These are phyloP conservation scores for Hydrotaea cyrtoneurina DNA, from an alignment of 2,888 invertebrate genomes.

Conservation along the genomic window DNA sequence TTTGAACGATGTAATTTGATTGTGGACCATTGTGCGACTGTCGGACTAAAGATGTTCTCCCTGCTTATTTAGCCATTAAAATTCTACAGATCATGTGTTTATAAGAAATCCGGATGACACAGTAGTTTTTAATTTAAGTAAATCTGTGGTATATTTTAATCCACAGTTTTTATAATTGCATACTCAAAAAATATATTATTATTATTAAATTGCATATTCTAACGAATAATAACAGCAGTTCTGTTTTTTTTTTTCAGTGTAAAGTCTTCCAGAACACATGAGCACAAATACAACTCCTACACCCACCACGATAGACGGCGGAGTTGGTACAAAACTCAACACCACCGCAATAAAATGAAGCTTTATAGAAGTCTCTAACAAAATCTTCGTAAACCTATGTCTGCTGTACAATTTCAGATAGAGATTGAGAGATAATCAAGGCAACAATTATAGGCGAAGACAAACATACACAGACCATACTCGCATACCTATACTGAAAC, in stretches of 20 bases:
- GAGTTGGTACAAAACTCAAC: not conserved
- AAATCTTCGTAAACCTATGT: not conserved
- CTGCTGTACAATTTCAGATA: not conserved
- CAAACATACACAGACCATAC: not conserved
- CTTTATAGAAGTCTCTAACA: not conserved
- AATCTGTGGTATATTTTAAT: too few relatives aligned
- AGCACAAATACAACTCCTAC: constrained; percentile 12
- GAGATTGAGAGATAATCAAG: constrained; percentile 53
- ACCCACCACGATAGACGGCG: not conserved
- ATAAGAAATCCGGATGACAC: too few relatives aligned
- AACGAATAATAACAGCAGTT: too few relatives aligned
- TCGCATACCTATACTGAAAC: not conserved
- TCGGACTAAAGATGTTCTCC: too few relatives aligned
- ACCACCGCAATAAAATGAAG: constrained; percentile 18
- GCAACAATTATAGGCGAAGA: constrained; percentile 12
- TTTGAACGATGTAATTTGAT: too few relatives aligned
- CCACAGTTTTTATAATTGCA: too few relatives aligned
- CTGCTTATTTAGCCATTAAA: too few relatives aligned
- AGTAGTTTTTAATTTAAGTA: too few relatives aligned
- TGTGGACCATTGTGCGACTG: too few relatives aligned
- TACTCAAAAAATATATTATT: too few relatives aligned
- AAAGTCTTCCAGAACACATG: constrained; percentile 42
- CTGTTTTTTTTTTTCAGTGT: constrained; percentile 19
- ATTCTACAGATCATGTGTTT: too few relatives aligned
- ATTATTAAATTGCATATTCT: too few relatives aligned